Base-by-base conservation (phyloP, 2,888 invertebrate genomes). In the Drosophila paucipuncta region DNA sequence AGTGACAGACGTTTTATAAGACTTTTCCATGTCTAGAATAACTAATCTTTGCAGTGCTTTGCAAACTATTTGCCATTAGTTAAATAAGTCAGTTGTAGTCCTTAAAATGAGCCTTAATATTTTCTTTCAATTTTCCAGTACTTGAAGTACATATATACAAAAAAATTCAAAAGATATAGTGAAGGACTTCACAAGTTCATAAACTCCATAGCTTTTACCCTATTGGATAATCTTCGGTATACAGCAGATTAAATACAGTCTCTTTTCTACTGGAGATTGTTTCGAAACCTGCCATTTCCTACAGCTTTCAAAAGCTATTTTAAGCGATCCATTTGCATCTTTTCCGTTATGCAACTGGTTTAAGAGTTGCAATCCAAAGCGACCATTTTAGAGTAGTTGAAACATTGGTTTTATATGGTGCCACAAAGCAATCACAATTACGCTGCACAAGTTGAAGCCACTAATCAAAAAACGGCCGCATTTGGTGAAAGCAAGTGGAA, bases 351-450 rank as follows among this genome's bases (percentile, higher is more conserved):
- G 25, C 47, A 35, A 60, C 41, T 39, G 16, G 16, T 37, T 11
- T 47, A 18, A 54, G 43, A 68, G 60, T 55, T 72, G 64, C 47
- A 49, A 31, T 31, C 10, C 3, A 31, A 59, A 52, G 10, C 41
- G 31, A 33, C 31, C 5, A 41, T 35, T 66, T 61, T 57, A 25
- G 28, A 63, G 30, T 52, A 60, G 47, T 54, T 53, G 41, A 70
- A 65, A 71, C 64, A 77, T 68, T 74, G 72, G 73, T 80, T 80
- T 71, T 58, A 73, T 50, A 72, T 73, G 75, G 73, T 55, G 70
- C 72, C 66, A 68, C 69, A 64, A 59, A 80, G 68, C 68, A 80
- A 75, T 68, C 62, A 83, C 78, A 88, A 80, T 80, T 70, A 55
- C 47, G 50, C 11, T 33, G 57, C 58, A 72, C 67, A 69, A 55